phyloP scores from a whole-genome alignment of 2,888 invertebrate species.

The Cloeon dipterum region DNA sequence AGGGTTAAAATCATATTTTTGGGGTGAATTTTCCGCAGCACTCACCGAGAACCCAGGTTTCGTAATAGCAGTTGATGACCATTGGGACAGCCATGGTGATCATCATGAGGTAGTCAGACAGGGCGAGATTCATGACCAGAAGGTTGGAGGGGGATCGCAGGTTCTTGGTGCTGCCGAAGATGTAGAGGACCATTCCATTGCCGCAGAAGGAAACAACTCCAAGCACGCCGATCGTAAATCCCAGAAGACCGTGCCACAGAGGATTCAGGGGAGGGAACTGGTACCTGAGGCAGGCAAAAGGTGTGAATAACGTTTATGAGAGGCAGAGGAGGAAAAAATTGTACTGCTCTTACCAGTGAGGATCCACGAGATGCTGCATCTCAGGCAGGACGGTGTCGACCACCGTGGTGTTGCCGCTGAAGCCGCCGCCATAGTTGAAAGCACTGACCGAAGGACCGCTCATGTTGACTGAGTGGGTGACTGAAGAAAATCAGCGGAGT shows the following conservation, averaged over 20 bases:
- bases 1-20: too few relatives aligned
- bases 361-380: slow-evolving; percentile 50
- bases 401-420: slow-evolving; percentile 44
- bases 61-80: slow-evolving; percentile 63
- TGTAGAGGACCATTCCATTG: slow-evolving; percentile 47
- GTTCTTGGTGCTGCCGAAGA: slow-evolving; percentile 45
- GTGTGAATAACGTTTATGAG: background rate
- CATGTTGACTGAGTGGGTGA: too few relatives aligned
- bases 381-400: slow-evolving; percentile 59
- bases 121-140: slow-evolving; percentile 72
- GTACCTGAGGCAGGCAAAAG: slow-evolving; percentile 35
- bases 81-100: slow-evolving; percentile 56
- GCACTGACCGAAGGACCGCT: background rate
- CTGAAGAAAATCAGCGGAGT: too few relatives aligned
- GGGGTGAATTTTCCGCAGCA: slow-evolving; percentile 2
- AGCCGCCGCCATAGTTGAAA: slow-evolving; percentile 13
- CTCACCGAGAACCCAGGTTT: slow-evolving; percentile 30
- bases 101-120: slow-evolving; percentile 84
- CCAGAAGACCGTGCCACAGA: slow-evolving; percentile 62
- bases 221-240: slow-evolving; percentile 52
- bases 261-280: slow-evolving; percentile 78
- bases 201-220: slow-evolving; percentile 43
- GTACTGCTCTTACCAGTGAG: slow-evolving; percentile 20
- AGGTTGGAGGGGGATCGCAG: slow-evolving; percentile 79
- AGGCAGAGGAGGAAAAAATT: background rate